Conservation (phyloP, 2,888 invertebrate genomes). For the Microchrysa polita region DNA sequence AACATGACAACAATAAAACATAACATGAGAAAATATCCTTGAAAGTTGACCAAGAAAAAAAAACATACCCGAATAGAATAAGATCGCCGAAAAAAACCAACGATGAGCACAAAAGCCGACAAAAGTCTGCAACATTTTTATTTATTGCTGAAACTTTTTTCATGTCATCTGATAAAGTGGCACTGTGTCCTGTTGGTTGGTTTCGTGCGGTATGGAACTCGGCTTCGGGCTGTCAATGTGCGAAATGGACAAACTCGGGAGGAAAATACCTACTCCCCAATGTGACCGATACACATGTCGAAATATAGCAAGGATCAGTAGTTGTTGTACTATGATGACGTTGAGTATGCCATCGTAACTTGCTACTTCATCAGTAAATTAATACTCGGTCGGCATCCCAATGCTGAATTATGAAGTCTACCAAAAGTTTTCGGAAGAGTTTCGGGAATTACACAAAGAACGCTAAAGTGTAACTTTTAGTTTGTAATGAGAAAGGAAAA, state of each 20-base stretch:
- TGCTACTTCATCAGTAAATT: slow-evolving; percentile 21
- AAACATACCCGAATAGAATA: neutral
- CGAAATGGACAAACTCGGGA: neutral
- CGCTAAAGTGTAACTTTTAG: too few relatives aligned
- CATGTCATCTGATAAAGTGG: slow-evolving; percentile 41
- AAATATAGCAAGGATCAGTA: neutral
- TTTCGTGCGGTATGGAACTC: too few relatives aligned
- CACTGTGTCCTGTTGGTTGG: too few relatives aligned
- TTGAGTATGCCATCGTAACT: slow-evolving; percentile 13
- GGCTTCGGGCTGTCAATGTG: neutral
- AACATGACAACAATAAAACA: slow-evolving; percentile 45
- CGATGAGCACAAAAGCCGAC: slow-evolving; percentile 35
- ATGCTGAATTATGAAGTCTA: slow-evolving; percentile 1
- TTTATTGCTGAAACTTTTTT: slow-evolving; percentile 43
- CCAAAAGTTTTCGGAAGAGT: too few relatives aligned
- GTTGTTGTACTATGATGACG: neutral
- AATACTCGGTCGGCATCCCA: neutral
- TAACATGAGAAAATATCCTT: slow-evolving; percentile 37
- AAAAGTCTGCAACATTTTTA: slow-evolving; percentile 41
- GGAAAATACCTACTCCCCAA: neutral
- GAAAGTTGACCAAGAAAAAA: slow-evolving; percentile 30
- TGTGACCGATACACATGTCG: neutral
- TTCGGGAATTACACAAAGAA: too few relatives aligned
- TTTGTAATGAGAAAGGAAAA: neutral
- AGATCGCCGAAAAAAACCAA: slow-evolving; percentile 9